These are phyloP conservation scores for Amblyteles armatorius DNA, from an alignment of 2,888 invertebrate species.

Conservation along the genomic window DNA sequence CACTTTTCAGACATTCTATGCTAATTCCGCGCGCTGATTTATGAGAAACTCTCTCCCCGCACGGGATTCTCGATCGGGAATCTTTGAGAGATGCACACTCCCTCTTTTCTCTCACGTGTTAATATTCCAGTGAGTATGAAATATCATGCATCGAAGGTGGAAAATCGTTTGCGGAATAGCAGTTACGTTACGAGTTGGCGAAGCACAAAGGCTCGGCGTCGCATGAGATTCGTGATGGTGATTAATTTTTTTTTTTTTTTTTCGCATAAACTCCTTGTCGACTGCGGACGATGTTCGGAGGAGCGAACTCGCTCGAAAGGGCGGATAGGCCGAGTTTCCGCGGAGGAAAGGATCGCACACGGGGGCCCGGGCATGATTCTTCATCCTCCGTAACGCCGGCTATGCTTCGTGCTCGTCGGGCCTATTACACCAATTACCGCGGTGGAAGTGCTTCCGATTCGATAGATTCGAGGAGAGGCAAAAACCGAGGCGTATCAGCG, in stretches of 20 bases:
- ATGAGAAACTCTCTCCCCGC: constrained; percentile 12
- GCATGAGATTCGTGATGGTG: neutral
- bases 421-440: constrained; percentile 61
- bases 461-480: constrained; percentile 55
- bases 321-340: neutral
- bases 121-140: neutral
- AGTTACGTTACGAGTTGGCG: neutral
- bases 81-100: constrained; percentile 6
- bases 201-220: constrained; percentile 6
- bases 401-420: constrained; percentile 3
- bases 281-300: neutral
- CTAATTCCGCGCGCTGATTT: constrained; percentile 38
- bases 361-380: constrained; percentile 27
- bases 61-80: constrained; percentile 26
- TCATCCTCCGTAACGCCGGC: constrained; percentile 22
- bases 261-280: neutral
- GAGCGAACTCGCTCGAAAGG: neutral
- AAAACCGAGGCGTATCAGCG: constrained; percentile 57
- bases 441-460: constrained; percentile 54
- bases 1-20: constrained; percentile 33
- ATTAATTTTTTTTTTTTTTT: neutral
- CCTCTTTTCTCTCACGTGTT: neutral
- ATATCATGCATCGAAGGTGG: neutral
- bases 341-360: neutral
- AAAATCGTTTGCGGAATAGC: constrained; percentile 1